These are phyloP conservation scores for Petaurus breviceps DNA, from an alignment of 2,113 vertebrate genomes.

Conservation along the genomic window DNA sequence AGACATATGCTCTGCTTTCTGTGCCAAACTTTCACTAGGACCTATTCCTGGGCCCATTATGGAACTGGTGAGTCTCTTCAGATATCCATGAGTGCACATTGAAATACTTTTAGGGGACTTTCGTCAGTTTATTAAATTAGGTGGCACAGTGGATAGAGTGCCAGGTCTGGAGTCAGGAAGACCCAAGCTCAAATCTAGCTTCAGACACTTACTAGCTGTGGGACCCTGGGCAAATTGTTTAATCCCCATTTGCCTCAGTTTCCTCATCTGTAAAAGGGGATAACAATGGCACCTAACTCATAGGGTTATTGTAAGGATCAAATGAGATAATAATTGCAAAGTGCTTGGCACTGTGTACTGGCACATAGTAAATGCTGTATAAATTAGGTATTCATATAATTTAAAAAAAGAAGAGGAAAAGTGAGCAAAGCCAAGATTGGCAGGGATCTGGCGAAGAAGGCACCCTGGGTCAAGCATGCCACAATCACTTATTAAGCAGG, in stretches of 20 bases:
- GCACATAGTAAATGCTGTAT: background rate
- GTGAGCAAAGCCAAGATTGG: background rate
- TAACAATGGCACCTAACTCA: too few relatives aligned
- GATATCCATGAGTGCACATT: background rate
- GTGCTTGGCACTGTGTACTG: too few relatives aligned
- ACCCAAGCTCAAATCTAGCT: conserved; percentile 7
- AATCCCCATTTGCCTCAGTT: background rate
- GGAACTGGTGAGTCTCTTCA: background rate
- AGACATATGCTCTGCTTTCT: background rate
- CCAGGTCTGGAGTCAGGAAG: background rate
- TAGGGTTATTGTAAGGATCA: too few relatives aligned
- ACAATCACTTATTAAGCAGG: background rate
- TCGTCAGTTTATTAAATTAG: background rate
- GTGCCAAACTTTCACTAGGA: background rate
- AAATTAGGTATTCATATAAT: background rate
- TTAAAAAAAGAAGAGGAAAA: background rate
- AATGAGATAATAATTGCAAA: too few relatives aligned
- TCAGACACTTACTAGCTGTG: background rate
- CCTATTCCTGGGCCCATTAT: background rate
- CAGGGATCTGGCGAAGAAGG: background rate
- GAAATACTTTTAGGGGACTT: background rate
- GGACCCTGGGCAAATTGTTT: background rate
- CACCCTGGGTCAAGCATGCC: background rate
- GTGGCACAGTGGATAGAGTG: background rate
- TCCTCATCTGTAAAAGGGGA: background rate